phyloP scores from a whole-genome alignment of 2,113 vertebrate genomes.

The Amblyornis subalaris region DNA sequence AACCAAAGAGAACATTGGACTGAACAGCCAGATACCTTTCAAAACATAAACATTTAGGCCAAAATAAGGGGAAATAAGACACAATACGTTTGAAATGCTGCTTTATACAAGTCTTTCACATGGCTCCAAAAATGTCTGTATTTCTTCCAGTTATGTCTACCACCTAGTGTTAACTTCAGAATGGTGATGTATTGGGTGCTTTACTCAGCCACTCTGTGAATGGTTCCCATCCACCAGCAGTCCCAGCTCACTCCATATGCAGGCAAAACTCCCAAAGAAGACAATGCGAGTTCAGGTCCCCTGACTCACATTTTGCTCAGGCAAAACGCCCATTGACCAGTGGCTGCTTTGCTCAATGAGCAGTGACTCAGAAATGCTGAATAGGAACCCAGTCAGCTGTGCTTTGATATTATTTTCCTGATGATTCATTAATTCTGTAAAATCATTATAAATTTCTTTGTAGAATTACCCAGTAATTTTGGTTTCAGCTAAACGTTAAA shows the following conservation, averaged over 20 bases:
- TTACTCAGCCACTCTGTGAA: constrained; percentile 3
- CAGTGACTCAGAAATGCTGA: constrained; percentile 35
- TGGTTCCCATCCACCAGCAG: constrained; percentile 9
- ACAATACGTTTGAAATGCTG: constrained; percentile 15
- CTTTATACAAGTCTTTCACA: constrained; percentile 32
- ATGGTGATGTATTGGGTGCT: constrained; percentile 32
- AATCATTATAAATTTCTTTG: not conserved
- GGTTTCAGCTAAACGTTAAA: not conserved
- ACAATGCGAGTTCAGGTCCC: constrained; percentile 31
- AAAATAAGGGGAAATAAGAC: constrained; percentile 34
- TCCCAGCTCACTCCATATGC: constrained; percentile 19
- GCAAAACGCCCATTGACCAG: constrained; percentile 25
- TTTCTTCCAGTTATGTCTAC: constrained; percentile 62
- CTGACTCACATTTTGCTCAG: constrained; percentile 49
- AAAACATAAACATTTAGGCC: constrained; percentile 8
- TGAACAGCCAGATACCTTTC: not conserved
- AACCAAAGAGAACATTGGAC: not conserved
- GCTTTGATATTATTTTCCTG: constrained; percentile 34
- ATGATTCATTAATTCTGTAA: constrained; percentile 3
- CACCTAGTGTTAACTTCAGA: constrained; percentile 50
- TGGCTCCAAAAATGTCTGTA: constrained; percentile 41
- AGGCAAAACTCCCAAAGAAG: constrained; percentile 46
- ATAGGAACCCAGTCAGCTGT: constrained; percentile 20
- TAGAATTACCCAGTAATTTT: not conserved
- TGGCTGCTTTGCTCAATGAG: constrained; percentile 8